phyloP scores from a whole-genome alignment of 2,113 vertebrate genomes.

The Corythornis cristatus region DNA sequence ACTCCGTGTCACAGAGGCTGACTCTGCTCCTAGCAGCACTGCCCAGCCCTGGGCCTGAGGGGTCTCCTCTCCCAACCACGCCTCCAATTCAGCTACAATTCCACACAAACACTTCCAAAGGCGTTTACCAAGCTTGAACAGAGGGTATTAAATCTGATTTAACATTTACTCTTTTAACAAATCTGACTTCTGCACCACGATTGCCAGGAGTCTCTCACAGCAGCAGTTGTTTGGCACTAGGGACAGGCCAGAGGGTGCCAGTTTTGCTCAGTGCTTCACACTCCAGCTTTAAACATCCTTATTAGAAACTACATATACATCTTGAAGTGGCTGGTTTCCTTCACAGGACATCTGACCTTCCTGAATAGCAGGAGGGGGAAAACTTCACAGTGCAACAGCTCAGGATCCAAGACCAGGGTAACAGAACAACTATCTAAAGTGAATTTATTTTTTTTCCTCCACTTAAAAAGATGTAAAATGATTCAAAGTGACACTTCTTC shows the following conservation, averaged over 20 bases:
- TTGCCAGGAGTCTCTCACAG: background rate
- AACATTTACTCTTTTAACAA: background rate
- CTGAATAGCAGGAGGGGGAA: background rate
- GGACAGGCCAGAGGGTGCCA: background rate
- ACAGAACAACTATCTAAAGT: background rate
- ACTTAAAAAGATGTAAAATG: background rate
- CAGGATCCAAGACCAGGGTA: background rate
- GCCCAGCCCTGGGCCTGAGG: background rate
- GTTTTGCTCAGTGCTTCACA: background rate
- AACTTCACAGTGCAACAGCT: background rate
- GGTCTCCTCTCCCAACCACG: background rate
- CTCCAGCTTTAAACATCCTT: background rate
- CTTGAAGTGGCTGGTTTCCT: background rate
- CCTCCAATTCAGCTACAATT: background rate
- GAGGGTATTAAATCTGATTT: fast-evolving
- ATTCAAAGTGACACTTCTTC: background rate
- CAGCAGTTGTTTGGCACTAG: background rate
- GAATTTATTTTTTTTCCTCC: background rate
- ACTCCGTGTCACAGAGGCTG: background rate
- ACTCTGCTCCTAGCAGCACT: background rate
- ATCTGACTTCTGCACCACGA: background rate
- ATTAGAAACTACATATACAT: background rate
- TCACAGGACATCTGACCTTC: background rate
- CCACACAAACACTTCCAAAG: background rate
- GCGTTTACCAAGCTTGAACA: background rate